These are phyloP conservation scores for Seladonia tumulorum DNA, from an alignment of 2,888 invertebrate species.

Conservation along the genomic window DNA sequence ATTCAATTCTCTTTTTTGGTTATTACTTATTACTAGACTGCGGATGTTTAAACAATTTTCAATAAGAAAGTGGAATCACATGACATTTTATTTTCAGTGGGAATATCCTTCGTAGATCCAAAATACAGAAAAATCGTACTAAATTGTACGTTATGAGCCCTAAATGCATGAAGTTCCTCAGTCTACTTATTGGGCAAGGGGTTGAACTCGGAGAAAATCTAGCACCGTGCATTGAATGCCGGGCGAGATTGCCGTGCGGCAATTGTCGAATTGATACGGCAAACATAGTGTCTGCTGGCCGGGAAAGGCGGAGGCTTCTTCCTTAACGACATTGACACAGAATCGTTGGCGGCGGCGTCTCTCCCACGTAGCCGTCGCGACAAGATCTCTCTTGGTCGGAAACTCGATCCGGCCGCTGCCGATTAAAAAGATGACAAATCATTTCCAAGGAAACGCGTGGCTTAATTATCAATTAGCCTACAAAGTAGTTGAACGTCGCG, in stretches of 20 bases:
- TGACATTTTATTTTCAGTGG: too few relatives aligned
- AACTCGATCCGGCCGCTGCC: conserved; percentile 39
- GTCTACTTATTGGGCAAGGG: too few relatives aligned
- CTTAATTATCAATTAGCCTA: conserved; percentile 62
- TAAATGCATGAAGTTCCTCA: too few relatives aligned
- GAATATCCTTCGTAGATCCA: too few relatives aligned
- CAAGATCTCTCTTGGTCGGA: conserved; percentile 24
- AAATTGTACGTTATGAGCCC: too few relatives aligned
- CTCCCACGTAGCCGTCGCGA: conserved; percentile 24
- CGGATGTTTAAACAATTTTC: too few relatives aligned
- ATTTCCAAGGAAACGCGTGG: conserved; percentile 61
- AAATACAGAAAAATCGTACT: too few relatives aligned
- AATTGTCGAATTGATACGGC: conserved; percentile 4
- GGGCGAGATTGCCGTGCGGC: background rate
- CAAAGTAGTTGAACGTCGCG: conserved; percentile 43
- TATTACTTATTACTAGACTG: too few relatives aligned
- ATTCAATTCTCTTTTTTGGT: too few relatives aligned
- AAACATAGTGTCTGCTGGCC: background rate
- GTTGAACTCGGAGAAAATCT: background rate
- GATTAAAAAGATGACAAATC: conserved; percentile 55
- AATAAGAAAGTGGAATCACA: too few relatives aligned
- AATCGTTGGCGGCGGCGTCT: conserved; percentile 2
- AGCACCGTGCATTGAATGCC: background rate
- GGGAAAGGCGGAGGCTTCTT: conserved; percentile 16
- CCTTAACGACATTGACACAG: conserved; percentile 31